phyloP scores from a whole-genome alignment of 2,888 invertebrate species.

The Hyalella azteca region DNA sequence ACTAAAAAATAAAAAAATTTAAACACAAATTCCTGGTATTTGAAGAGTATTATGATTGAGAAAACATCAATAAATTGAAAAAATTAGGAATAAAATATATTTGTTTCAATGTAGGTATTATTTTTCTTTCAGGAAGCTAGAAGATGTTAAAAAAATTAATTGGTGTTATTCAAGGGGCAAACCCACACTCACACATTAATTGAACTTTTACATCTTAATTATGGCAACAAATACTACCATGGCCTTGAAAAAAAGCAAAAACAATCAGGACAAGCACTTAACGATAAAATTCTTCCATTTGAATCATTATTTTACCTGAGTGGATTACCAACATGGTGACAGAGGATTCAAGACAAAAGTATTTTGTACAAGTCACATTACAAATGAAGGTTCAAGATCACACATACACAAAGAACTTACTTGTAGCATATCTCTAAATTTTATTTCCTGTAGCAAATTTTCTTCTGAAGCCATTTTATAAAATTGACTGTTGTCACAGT shows the following conservation, averaged over 20 bases:
- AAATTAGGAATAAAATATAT: not conserved
- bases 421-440: slow-evolving; percentile 24
- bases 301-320: not conserved
- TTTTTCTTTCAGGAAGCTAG: not conserved
- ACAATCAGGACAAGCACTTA: not conserved
- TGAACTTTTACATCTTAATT: too few species aligned
- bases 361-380: not conserved
- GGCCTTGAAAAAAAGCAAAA: not conserved
- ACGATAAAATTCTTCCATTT: not conserved
- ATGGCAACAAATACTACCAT: too few species aligned
- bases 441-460: not conserved
- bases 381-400: too few species aligned
- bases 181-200: too few species aligned
- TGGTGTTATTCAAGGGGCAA: too few species aligned
- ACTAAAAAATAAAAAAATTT: not conserved
- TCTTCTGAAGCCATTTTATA: slow-evolving; percentile 28
- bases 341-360: not conserved
- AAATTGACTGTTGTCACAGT: too few species aligned
- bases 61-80: not conserved
- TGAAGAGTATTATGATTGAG: not conserved
- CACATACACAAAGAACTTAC: not conserved
- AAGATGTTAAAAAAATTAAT: too few species aligned
- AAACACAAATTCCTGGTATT: not conserved
- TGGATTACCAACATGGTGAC: not conserved
- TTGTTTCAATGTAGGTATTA: not conserved